A percentile compares a stretch with the other conserved stretches of the same genome.
Evolutionary conservation across 2,113 vertebrate species (phyloP).

Genomic region (Peucedramus taeniatus): DNA sequence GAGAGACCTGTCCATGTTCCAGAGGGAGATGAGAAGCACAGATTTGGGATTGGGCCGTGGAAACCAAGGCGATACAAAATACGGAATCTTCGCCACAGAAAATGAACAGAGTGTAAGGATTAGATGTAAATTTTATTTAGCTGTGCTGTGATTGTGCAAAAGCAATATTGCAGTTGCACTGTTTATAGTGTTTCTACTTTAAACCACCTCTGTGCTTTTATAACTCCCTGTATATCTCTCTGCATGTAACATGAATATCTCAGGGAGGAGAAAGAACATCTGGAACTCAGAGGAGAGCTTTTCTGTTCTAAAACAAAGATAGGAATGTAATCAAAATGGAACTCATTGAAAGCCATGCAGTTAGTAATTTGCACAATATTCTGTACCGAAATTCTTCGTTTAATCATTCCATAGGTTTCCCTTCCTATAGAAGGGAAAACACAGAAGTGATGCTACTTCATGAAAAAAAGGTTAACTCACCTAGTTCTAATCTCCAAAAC

Average conservation of each 20-base stretch:
- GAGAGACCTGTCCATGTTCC: constrained; percentile 86
- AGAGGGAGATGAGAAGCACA: constrained; percentile 83
- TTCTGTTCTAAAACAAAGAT: background rate
- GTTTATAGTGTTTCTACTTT: background rate
- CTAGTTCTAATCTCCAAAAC: background rate
- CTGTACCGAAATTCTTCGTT: background rate
- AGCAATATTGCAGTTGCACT: background rate
- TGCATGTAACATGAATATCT: background rate
- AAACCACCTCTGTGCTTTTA: background rate
- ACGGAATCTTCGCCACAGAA: constrained; percentile 77
- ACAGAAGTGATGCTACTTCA: background rate
- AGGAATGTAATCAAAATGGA: background rate
- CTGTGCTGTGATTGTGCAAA: background rate
- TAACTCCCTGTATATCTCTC: background rate
- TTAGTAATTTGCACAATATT: background rate
- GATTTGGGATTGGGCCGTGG: constrained; percentile 68
- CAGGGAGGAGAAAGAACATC: background rate
- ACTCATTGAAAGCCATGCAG: rapidly evolving
- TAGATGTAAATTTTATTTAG: background rate
- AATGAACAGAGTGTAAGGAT: constrained; percentile 86
- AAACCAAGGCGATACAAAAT: constrained; percentile 69
- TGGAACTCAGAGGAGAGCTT: background rate
- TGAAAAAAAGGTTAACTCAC: background rate
- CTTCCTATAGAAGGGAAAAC: background rate
- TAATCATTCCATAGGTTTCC: background rate